Evolutionary conservation across 2,888 invertebrate species (phyloP).

Genomic region (Ctena decussata): DNA sequence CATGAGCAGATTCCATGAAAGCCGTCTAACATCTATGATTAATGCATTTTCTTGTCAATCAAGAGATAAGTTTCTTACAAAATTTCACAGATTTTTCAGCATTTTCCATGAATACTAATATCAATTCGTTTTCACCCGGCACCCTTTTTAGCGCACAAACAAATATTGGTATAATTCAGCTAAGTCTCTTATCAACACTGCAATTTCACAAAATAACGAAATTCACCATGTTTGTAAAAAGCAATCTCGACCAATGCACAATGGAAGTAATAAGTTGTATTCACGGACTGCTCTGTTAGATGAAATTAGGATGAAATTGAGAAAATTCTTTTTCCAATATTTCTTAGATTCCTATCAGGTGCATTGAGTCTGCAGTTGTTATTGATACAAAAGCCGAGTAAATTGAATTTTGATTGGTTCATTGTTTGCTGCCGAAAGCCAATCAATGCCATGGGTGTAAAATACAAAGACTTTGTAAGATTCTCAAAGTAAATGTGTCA

Average conservation of each 20-base stretch:
- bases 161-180: constrained; percentile 8
- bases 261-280: background rate
- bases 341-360: constrained; percentile 63
- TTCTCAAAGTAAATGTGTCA: background rate
- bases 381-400: constrained; percentile 38
- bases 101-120: constrained; percentile 11
- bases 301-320: constrained; percentile 61
- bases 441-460: constrained; percentile 40
- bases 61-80: constrained; percentile 6
- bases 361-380: constrained; percentile 2
- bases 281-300: constrained; percentile 9
- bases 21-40: constrained; percentile 4
- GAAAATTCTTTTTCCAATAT: constrained; percentile 66
- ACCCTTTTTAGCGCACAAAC: constrained; percentile 3
- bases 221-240: constrained; percentile 13
- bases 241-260: constrained; percentile 2
- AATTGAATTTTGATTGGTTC: constrained; percentile 71
- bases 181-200: constrained; percentile 6
- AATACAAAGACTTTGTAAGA: background rate
- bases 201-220: constrained; percentile 9
- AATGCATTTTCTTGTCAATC: constrained; percentile 5
- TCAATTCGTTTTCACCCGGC: background rate
- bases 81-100: constrained; percentile 3
- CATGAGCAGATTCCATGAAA: background rate
- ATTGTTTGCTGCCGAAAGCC: constrained; percentile 61